Evolutionary conservation across 2,797 vertebrate species (phyloP).

Genomic region (Centropyge bicolor): DNA sequence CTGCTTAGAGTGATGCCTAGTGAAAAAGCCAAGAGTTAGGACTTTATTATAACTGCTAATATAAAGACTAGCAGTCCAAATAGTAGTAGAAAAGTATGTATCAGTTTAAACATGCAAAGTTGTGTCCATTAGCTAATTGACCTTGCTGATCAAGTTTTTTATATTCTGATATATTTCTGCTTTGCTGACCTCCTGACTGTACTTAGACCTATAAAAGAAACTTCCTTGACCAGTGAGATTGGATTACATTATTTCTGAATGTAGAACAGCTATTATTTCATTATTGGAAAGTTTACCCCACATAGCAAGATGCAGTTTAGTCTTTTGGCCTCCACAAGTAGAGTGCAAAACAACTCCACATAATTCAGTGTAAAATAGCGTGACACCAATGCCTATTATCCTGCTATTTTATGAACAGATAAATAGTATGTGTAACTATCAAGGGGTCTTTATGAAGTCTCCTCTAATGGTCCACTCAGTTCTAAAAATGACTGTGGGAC

Average conservation of each 20-base stretch:
- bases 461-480: neutral
- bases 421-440: neutral
- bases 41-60: neutral
- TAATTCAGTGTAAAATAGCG: neutral
- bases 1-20: neutral
- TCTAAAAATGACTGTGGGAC: neutral
- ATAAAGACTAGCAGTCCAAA: neutral
- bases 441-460: neutral
- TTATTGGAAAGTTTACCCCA: neutral
- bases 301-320: neutral
- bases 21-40: neutral
- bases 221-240: neutral
- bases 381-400: neutral
- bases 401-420: too few species aligned
- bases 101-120: neutral
- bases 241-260: neutral
- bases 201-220: neutral
- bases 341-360: neutral
- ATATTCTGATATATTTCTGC: too few species aligned
- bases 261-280: neutral
- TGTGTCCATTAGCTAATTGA: neutral
- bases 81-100: neutral
- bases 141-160: neutral
- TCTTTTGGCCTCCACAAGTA: neutral
- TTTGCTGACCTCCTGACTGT: neutral